Base-by-base conservation (phyloP, 1,140 invertebrate genomes). In the Meloidogyne floridensis region DNA sequence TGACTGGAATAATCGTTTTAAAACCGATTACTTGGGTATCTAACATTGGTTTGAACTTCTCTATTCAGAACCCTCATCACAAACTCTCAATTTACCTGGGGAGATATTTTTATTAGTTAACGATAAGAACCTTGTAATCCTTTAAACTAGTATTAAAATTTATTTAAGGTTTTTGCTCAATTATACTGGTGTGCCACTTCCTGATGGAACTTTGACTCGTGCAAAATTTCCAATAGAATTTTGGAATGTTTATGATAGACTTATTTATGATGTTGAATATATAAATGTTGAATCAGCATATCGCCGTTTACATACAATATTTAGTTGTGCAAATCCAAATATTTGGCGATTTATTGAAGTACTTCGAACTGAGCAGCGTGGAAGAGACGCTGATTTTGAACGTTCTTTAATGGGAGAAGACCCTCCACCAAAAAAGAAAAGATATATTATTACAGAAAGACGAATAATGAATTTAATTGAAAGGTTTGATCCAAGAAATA, bases 271-370 rank as follows among this genome's bases (percentile, higher is more conserved):
- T 56, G 77, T 10, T 47, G 84, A 80, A 79, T 82, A 53, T 73
- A 86, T 78, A 10, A 86, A 86, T 69, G 84, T 82, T 20, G 85
- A 86, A 78, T 82, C 82, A 70, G 82, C 84, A 9, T 72, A 86
- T 43, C 76, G 75, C 0, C 77, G 82, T 51, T 56, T 86, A 53
- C 84, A 86, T 56, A 32, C 42, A 20, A 32, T 83, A 42, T 81
- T 85, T 75, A 74, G 32, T 13, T 59, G 80, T 13, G 20, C 59
- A 18, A 69, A 82, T 54, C 85, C 85, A n/a, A 79, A 72, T 8
- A 71, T 86, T 13, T 86, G 85, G 84, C 81, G 80, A 56, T 84
- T 86, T 54, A 77, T 86, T 8, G 83, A 86, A 53, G 83, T 80
- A 7, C 56, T 86, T n/a, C 43, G 77, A 74, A 43, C 2, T 15